Evolutionary conservation across 2,113 vertebrate species (phyloP).

Genomic region (Dipodomys stephensi): DNA sequence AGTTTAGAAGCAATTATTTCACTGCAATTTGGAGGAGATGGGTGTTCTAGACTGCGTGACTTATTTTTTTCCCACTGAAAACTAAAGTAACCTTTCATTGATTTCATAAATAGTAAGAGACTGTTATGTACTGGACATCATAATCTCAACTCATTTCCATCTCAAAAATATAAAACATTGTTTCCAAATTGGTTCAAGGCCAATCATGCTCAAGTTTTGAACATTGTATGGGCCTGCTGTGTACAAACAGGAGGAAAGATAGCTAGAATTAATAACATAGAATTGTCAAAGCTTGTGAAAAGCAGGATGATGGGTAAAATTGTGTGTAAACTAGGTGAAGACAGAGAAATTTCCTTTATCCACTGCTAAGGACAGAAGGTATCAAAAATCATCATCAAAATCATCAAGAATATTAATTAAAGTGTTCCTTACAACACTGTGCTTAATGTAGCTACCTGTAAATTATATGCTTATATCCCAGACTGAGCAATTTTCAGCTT

Average conservation of each 20-base stretch:
- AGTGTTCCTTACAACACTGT: background rate
- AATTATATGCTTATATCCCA: background rate
- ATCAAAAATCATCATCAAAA: background rate
- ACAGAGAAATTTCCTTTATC: background rate
- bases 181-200: conserved; percentile 26
- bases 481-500: background rate
- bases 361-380: background rate
- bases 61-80: conserved; percentile 35
- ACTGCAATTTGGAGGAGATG: background rate
- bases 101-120: conserved; percentile 25
- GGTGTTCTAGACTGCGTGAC: background rate
- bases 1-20: background rate
- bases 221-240: background rate
- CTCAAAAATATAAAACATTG: background rate
- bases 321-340: background rate
- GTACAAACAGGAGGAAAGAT: background rate
- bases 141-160: background rate
- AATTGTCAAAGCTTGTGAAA: conserved; percentile 10
- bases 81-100: background rate
- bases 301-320: background rate
- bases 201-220: background rate
- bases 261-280: background rate
- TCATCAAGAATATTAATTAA: background rate
- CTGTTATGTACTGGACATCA: background rate
- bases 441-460: background rate